These are phyloP conservation scores for Tetrao urogallus DNA, from an alignment of 2,113 vertebrate genomes.

Conservation along the genomic window DNA sequence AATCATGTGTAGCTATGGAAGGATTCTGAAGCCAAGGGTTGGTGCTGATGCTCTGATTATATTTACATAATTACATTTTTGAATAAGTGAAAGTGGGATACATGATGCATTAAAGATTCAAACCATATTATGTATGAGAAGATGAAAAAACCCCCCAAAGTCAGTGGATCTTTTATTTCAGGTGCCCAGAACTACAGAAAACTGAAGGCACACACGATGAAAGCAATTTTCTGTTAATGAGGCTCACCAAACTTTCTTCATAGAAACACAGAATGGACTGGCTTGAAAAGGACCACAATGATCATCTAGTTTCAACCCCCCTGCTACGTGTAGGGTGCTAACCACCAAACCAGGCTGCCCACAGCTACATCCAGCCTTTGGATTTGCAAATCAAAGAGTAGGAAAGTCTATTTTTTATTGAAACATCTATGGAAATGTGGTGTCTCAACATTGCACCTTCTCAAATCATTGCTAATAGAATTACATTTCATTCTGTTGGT, in stretches of 20 bases:
- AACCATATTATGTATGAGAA: background rate
- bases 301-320: no score
- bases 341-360: no score
- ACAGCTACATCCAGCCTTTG: no score
- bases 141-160: background rate
- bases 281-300: no score
- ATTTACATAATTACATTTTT: background rate
- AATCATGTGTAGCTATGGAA: background rate
- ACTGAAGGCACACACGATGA: background rate
- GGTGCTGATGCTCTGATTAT: background rate
- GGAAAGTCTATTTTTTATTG: background rate
- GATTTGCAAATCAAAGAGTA: background rate
- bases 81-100: background rate
- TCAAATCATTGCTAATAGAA: background rate
- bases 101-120: background rate
- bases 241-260: background rate
- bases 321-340: no score
- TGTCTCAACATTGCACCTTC: background rate
- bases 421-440: background rate
- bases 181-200: background rate
- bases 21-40: background rate
- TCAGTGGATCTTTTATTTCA: background rate
- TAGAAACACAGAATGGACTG: no score
- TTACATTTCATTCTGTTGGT: background rate
- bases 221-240: background rate